A percentile compares a stretch with the other conserved stretches of the same genome.
Evolutionary conservation across 2,888 invertebrate genomes (phyloP).

Genomic region (Agrochola macilenta): DNA sequence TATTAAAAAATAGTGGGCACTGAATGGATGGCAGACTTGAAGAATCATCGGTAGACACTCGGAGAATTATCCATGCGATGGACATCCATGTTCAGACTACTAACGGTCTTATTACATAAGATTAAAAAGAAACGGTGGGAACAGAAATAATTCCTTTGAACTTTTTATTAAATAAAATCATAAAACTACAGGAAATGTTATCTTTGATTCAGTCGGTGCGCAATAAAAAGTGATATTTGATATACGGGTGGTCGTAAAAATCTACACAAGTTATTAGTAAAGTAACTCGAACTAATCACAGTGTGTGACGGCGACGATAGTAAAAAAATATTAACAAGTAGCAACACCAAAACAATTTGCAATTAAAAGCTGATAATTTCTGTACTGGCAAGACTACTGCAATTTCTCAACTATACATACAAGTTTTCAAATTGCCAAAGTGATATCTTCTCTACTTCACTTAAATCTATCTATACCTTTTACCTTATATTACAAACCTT

Average conservation of each 20-base stretch:
- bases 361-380: slow-evolving; percentile 22
- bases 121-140: slow-evolving; percentile 41
- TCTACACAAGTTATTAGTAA: slow-evolving; percentile 37
- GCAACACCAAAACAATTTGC: slow-evolving; percentile 15
- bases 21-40: slow-evolving; percentile 55
- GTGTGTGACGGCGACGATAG: slow-evolving; percentile 28
- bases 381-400: neutral
- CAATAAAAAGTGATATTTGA: slow-evolving; percentile 63
- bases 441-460: no score
- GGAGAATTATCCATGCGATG: slow-evolving; percentile 47
- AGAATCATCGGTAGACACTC: slow-evolving; percentile 46
- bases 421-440: no score
- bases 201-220: slow-evolving; percentile 56
- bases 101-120: slow-evolving; percentile 48
- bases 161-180: slow-evolving; percentile 50
- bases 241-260: slow-evolving; percentile 57
- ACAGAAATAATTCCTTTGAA: slow-evolving; percentile 60
- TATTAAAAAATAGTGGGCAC: slow-evolving; percentile 65
- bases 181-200: slow-evolving; percentile 56
- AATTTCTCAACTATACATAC: neutral
- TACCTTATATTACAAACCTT: no score
- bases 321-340: slow-evolving; percentile 31
- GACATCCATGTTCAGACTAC: slow-evolving; percentile 52
- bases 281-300: slow-evolving; percentile 46
- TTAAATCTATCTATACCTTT: no score